These are phyloP conservation scores for Cheilosia vulpina DNA, from an alignment of 2,888 invertebrate genomes.

Conservation along the genomic window DNA sequence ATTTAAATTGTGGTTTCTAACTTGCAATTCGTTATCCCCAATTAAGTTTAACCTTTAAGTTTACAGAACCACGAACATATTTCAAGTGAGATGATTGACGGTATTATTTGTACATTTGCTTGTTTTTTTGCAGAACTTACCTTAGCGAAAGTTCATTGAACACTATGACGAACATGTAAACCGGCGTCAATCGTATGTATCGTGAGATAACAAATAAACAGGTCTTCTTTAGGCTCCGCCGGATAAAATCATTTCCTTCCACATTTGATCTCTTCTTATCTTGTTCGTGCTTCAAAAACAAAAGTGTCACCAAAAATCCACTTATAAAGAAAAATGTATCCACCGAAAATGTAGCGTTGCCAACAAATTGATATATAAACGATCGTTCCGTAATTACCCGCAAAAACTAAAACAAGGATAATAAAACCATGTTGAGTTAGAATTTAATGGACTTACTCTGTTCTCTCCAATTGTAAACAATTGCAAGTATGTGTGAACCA, in stretches of 20 bases:
- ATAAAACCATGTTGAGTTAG: not conserved
- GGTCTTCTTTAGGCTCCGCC: conserved; percentile 78
- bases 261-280: conserved; percentile 80
- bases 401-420: conserved; percentile 85
- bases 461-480: conserved; percentile 91
- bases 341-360: conserved; percentile 93
- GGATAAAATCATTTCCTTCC: conserved; percentile 77
- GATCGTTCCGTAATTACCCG: conserved; percentile 90
- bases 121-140: conserved; percentile 71
- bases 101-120: no score
- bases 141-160: conserved; percentile 88
- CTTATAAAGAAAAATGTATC: conserved; percentile 95
- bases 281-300: conserved; percentile 87
- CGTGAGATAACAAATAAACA: conserved; percentile 85
- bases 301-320: conserved; percentile 90
- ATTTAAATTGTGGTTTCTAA: no score
- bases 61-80: not conserved
- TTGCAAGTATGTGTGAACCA: conserved; percentile 93
- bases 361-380: conserved; percentile 91
- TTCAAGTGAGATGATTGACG: no score
- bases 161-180: conserved; percentile 91
- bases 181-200: conserved; percentile 90
- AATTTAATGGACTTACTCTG: conserved; percentile 78
- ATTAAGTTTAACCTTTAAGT: no score
- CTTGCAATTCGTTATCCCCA: no score